phyloP scores from a whole-genome alignment of 2,797 vertebrate genomes.

The Loris lydekkerianus region DNA sequence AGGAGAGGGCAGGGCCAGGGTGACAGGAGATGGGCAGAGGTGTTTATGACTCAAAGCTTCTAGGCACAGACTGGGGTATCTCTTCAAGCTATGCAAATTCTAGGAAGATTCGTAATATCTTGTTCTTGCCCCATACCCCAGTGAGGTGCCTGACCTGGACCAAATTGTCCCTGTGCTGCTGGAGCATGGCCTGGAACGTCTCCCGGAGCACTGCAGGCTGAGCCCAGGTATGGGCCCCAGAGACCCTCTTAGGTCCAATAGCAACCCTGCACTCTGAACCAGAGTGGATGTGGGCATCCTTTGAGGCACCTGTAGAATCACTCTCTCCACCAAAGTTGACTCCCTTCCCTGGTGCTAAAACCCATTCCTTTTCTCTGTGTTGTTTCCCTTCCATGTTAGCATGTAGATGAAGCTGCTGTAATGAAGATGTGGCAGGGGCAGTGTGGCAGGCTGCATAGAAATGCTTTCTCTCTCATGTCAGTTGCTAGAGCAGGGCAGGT shows the following conservation, averaged over 20 bases:
- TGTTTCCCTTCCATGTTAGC: rapidly evolving
- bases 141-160: slow-evolving; percentile 95
- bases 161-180: slow-evolving; percentile 92
- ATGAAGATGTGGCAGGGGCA: not conserved
- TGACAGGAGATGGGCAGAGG: not conserved
- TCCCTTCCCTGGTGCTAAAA: not conserved
- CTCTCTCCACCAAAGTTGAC: not conserved
- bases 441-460: not conserved
- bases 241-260: rapidly evolving
- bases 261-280: not conserved
- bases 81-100: not conserved
- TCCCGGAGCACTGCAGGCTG: slow-evolving; percentile 94
- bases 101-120: not conserved
- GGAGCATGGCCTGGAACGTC: slow-evolving; percentile 92
- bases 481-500: not conserved
- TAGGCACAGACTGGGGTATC: not conserved
- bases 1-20: rapidly evolving
- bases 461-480: rapidly evolving
- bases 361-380: rapidly evolving
- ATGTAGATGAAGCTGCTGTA: rapidly evolving
- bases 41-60: not conserved
- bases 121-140: slow-evolving; percentile 64
- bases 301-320: too few relatives aligned
- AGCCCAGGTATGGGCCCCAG: slow-evolving; percentile 91
- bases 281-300: rapidly evolving